Conservation (phyloP, 2,797 vertebrate genomes). For the Acrossocheilus fasciatus region DNA sequence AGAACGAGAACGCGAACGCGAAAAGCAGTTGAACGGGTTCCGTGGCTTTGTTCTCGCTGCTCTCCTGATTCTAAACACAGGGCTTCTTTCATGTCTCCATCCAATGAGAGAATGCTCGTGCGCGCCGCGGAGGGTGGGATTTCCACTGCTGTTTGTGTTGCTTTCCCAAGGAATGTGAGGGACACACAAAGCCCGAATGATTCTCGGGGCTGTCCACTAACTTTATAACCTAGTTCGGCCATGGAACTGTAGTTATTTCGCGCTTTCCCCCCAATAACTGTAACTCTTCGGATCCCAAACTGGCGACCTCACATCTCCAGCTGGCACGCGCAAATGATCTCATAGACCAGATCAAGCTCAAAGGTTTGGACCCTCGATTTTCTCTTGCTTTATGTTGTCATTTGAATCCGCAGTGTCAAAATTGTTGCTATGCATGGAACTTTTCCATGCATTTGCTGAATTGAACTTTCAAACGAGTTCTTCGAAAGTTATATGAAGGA, state of each 20-base stretch:
- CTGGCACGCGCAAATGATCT: conserved; percentile 61
- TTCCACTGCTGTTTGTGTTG: conserved; percentile 60
- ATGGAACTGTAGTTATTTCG: conserved; percentile 54
- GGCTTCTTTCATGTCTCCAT: conserved; percentile 63
- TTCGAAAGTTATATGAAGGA: not conserved
- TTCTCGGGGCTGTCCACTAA: conserved; percentile 13
- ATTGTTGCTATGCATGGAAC: not conserved
- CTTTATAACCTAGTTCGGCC: conserved; percentile 24
- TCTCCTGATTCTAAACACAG: conserved; percentile 68
- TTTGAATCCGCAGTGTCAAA: not conserved
- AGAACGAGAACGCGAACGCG: not conserved
- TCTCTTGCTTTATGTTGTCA: conserved; percentile 16
- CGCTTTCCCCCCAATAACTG: not conserved
- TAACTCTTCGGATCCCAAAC: conserved; percentile 32
- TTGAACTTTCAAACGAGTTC: not conserved
- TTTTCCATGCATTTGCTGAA: not conserved
- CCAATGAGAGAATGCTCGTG: conserved; percentile 64
- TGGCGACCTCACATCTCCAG: conserved; percentile 46
- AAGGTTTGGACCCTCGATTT: conserved; percentile 63
- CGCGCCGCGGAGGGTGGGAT: conserved; percentile 60
- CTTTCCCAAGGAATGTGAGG: conserved; percentile 61
- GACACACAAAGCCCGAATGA: conserved; percentile 19
- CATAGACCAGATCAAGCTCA: conserved; percentile 59
- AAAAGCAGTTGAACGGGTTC: conserved; percentile 22
- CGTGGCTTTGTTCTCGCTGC: conserved; percentile 51